phyloP scores from a whole-genome alignment of 2,797 vertebrate genomes.

The Tenualosa thibaudeaui region DNA sequence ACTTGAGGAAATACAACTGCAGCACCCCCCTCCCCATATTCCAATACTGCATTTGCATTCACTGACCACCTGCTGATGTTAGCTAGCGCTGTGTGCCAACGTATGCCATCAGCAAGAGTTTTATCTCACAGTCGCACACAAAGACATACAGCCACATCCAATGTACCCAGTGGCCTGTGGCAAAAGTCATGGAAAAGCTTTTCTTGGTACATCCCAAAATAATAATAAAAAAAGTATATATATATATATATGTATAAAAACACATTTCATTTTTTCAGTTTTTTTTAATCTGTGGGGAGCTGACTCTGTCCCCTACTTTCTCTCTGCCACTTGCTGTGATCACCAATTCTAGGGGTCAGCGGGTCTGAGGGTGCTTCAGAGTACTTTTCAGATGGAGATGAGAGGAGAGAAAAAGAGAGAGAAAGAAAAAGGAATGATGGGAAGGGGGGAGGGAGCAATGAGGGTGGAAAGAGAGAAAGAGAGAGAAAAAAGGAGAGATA shows the following conservation, averaged over 20 bases:
- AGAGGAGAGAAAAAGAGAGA: neutral
- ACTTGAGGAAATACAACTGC: neutral
- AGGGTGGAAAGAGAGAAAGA: neutral
- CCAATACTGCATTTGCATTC: neutral
- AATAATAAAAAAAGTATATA: neutral
- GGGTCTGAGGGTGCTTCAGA: neutral
- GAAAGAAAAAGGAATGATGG: neutral
- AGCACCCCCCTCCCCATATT: neutral
- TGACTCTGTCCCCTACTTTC: neutral
- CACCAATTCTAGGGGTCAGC: constrained; percentile 15
- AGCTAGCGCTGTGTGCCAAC: neutral
- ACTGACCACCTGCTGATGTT: constrained; percentile 13
- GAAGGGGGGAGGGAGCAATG: neutral
- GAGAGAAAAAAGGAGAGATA: constrained; percentile 13
- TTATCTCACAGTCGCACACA: neutral
- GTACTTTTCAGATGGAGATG: constrained; percentile 22
- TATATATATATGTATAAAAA: too few relatives aligned
- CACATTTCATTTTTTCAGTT: neutral
- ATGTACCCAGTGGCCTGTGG: neutral
- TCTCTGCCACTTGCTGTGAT: neutral
- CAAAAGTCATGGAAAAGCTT: neutral
- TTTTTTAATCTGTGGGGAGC: constrained; percentile 12
- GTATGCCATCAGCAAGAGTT: neutral
- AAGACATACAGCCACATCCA: neutral
- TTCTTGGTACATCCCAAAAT: neutral